Base-by-base conservation (phyloP, 1,140 invertebrate species). In the Nasonia longicornis region DNA sequence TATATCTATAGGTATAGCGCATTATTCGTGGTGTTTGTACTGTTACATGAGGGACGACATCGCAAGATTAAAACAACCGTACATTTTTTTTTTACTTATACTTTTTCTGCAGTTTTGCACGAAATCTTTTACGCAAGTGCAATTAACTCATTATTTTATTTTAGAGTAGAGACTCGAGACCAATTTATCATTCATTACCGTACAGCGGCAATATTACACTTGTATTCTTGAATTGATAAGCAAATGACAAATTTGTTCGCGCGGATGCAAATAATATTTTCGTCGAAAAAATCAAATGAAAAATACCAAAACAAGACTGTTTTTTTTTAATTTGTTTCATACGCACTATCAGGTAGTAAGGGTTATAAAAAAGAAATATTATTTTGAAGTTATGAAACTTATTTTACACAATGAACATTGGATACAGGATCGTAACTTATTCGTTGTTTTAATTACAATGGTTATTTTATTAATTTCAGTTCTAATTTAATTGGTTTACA, bases 31-130 rank as follows among this genome's bases (percentile, higher is more conserved):
- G 52, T 79, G 12, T 72, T 78, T 58, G 29, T 78, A n/a, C 35
- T 79, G 29, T 20, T 71, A 72, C 12, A 52, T 20, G 10, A 58
- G 42, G 20, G 31, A 66, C 26, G 71, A 71, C 8, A 71, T 79
- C 38, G 8, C 16, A 72, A 71, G 29, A 71, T 71, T 31, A 11
- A 70, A 35, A 45, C n/a, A 69, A 48, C 42, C 63, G 16, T 77
- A 45, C 26, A 31, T 71, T 42, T 38, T 42, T 10, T 69, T 52
- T 42, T 1, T 26, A 26, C 14, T 77, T 42, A 69, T 52, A 52
- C 38, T 48, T 52, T 67, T 26, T 26, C 26, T 26, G 26, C 26
- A 26, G 26, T 26, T 10, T 22, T 77, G 42, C 8, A 67, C 20
- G 11, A 42, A 31, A 77, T 48, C 0, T n/a, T 31, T 48, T n/a